Conservation (phyloP, 2,797 vertebrate species). For the Poeciliopsis paucimaculata region DNA sequence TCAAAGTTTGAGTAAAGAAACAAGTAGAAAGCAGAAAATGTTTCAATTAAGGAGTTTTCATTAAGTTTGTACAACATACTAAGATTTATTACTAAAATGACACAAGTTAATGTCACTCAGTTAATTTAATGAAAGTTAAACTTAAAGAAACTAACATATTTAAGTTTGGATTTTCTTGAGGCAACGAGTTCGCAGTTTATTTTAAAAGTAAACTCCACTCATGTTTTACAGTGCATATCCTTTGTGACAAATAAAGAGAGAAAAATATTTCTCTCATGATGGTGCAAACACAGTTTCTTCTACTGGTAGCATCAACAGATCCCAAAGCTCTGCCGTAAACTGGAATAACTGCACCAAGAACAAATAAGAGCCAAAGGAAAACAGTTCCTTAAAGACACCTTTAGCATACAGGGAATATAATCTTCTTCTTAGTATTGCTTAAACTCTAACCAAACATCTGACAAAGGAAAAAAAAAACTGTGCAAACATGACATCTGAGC, state of each 20-base stretch:
- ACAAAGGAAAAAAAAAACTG: neutral
- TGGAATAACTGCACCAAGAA: constrained; percentile 66
- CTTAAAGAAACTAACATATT: too few relatives aligned
- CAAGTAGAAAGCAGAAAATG: too few relatives aligned
- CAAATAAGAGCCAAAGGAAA: constrained; percentile 61
- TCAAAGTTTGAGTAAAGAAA: too few relatives aligned
- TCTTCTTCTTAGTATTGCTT: constrained; percentile 60
- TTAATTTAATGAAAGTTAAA: too few relatives aligned
- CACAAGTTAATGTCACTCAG: too few relatives aligned
- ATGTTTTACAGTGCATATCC: neutral
- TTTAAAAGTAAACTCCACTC: too few relatives aligned
- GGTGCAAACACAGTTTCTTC: constrained; percentile 19
- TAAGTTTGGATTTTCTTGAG: too few relatives aligned
- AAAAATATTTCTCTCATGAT: constrained; percentile 1
- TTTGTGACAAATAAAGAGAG: constrained; percentile 25
- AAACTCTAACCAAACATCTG: constrained; percentile 25
- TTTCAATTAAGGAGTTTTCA: too few relatives aligned
- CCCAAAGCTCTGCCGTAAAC: constrained; percentile 53
- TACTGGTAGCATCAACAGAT: constrained; percentile 28
- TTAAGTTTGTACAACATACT: too few relatives aligned
- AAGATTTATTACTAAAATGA: too few relatives aligned
- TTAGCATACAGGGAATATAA: constrained; percentile 62
- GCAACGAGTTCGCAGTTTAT: too few relatives aligned
- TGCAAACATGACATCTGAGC: neutral
- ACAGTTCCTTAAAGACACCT: constrained; percentile 51